Percentiles rank a stretch among this genome's conserved stretches.
Evolutionary conservation across 2,113 vertebrate species (phyloP).

Genomic region (Dissostichus mawsoni): DNA sequence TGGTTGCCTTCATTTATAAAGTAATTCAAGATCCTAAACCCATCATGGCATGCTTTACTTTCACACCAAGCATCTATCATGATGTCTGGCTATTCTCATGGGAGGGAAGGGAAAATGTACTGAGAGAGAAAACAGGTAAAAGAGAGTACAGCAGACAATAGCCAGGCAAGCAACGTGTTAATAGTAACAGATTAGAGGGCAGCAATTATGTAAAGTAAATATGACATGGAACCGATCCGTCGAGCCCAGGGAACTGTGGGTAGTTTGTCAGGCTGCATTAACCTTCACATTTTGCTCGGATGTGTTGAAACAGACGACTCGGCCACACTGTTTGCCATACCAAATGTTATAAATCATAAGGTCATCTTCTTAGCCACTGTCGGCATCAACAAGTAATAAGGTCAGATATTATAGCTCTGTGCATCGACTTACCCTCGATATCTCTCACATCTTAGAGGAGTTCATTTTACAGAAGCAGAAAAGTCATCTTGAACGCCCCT

Average conservation of each 20-base stretch:
- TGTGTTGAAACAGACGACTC: conserved; percentile 70
- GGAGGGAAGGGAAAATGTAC: conserved; percentile 54
- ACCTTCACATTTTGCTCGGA: conserved; percentile 82
- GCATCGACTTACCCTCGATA: conserved; percentile 39
- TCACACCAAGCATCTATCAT: conserved; percentile 61
- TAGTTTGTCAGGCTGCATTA: conserved; percentile 83
- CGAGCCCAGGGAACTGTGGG: conserved; percentile 69
- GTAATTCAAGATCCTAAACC: conserved; percentile 21
- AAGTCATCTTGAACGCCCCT: conserved; percentile 67
- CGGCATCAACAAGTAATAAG: conserved; percentile 62
- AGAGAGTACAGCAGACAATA: conserved; percentile 54
- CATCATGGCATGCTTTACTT: conserved; percentile 51
- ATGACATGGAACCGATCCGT: conserved; percentile 75
- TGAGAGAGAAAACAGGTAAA: conserved; percentile 54
- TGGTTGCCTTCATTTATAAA: conserved; percentile 38
- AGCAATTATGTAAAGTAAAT: conserved; percentile 83
- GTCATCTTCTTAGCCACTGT: conserved; percentile 63
- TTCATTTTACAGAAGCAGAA: conserved; percentile 50
- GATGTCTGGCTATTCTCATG: conserved; percentile 48
- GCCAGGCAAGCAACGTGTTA: conserved; percentile 58
- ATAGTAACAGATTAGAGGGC: conserved; percentile 79
- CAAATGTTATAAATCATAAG: conserved; percentile 73
- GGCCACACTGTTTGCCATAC: conserved; percentile 66
- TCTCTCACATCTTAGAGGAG: conserved; percentile 43
- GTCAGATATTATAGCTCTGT: conserved; percentile 37